Evolutionary conservation across 1,140 invertebrate species (phyloP).

Genomic region (Drosophila pallidifrons): DNA sequence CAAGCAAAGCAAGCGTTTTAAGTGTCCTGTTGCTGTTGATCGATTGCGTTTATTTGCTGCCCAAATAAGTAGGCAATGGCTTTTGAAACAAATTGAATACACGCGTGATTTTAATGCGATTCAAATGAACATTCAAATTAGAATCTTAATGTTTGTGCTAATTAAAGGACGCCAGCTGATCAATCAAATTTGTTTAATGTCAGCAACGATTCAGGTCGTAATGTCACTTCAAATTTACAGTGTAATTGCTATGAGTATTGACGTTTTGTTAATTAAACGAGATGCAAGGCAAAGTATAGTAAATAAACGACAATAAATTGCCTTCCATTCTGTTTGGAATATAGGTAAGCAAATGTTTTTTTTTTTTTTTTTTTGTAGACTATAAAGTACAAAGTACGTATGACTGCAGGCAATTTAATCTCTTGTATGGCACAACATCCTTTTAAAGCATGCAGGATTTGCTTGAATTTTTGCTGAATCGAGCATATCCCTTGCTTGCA

Average conservation of each 20-base stretch:
- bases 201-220: constrained; percentile 34
- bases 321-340: too few relatives aligned
- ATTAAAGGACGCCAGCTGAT: neutral
- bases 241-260: neutral
- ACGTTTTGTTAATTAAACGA: neutral
- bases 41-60: neutral
- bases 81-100: constrained; percentile 7
- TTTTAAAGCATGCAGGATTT: neutral
- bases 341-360: too few relatives aligned
- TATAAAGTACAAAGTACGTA: too few relatives aligned
- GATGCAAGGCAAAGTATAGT: neutral
- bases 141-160: neutral
- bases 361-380: too few relatives aligned
- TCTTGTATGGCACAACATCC: neutral
- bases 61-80: neutral
- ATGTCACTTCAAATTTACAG: neutral
- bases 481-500: neutral
- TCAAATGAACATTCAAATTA: neutral
- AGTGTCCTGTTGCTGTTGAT: neutral
- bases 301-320: too few relatives aligned
- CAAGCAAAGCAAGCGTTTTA: too few relatives aligned
- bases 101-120: neutral
- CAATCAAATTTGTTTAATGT: constrained; percentile 2
- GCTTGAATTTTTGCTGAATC: neutral
- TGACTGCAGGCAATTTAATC: neutral